Evolutionary conservation across 2,888 invertebrate genomes (phyloP), one percentile per base, ranked within the genome.

Genomic region (Oasisia sp.): DNA sequence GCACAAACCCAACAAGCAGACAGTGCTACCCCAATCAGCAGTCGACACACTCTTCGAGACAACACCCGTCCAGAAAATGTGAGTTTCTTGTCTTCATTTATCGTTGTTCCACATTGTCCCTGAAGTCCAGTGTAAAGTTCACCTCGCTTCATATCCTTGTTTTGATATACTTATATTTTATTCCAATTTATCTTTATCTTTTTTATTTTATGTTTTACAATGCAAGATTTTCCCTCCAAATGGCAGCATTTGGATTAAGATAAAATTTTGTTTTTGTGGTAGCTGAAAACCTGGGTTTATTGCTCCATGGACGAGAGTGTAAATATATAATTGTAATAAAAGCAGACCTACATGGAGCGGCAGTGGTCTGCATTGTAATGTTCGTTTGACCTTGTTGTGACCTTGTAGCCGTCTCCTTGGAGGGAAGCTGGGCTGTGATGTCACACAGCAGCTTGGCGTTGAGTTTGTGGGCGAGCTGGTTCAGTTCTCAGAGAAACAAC

Each of bases 381-480:
- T 50, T 50, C 50, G 1, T 50, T 0, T 74, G 74, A 74, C 74
- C 74, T 74, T 27, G 27, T 74, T 27, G 27, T 74, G 74, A 27
- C 74, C 92, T 94, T 95, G 4, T 93, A 97, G 97, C 11, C 97
- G 98, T 94, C 98, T 98, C 95, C 97, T 99, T 32, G 99, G 99
- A 74, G 99, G 99, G 0, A 99, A 99, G 96, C 98, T 99, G 95
- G 99, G 99, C 0, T 97, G 97, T 94, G 97, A 97, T n/a, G 97
- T 99, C 5, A 97, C 97, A 92, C 97, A 98, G 94, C 97, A 97
- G 91, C 97, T 99, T 9, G 97, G 97, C 92, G 97, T 99, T 92
- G 97, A 97, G 94, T 98, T 97, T 90, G 98, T 99, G 97, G 97
- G 97, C 0, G 98, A 99, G 95, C 96, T 99, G 32, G 96, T 97